phyloP scores from a whole-genome alignment of 2,888 invertebrate species.

The Habroteleia sp. region DNA sequence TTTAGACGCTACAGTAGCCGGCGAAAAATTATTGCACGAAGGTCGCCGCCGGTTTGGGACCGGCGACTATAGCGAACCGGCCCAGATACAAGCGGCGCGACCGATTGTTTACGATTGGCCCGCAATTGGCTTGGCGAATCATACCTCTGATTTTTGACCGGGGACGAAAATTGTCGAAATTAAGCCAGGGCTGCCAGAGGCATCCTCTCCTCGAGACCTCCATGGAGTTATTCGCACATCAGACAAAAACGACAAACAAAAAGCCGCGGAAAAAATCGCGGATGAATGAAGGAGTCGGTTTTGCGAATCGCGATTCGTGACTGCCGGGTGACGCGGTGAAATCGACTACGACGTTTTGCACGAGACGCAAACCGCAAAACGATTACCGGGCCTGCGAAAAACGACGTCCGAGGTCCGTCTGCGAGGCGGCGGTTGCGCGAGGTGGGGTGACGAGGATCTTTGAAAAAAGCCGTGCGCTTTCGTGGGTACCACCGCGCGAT shows the following conservation, averaged over 20 bases:
- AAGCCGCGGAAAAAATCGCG: neutral
- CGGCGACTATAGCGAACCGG: no score
- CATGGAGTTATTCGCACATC: slow-evolving; percentile 62
- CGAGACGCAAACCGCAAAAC: slow-evolving; percentile 56
- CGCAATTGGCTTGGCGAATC: neutral
- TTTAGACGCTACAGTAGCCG: slow-evolving; percentile 20
- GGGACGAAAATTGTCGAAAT: slow-evolving; percentile 67
- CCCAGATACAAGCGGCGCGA: no score
- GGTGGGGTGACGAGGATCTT: slow-evolving; percentile 43
- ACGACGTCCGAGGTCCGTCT: slow-evolving; percentile 14
- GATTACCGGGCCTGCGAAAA: slow-evolving; percentile 44
- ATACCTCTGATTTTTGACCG: slow-evolving; percentile 71
- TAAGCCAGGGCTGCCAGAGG: slow-evolving; percentile 79
- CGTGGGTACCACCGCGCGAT: slow-evolving; percentile 67
- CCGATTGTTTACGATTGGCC: neutral
- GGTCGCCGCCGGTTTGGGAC: no score
- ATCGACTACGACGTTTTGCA: slow-evolving; percentile 21
- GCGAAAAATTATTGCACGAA: no score
- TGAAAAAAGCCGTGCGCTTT: slow-evolving; percentile 69
- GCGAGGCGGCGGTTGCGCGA: slow-evolving; percentile 2
- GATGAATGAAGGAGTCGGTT: slow-evolving; percentile 6
- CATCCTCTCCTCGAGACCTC: slow-evolving; percentile 71
- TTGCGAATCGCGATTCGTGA: slow-evolving; percentile 1
- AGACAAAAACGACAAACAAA: neutral
- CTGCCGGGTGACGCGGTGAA: slow-evolving; percentile 15